These are phyloP conservation scores for Microcebus jonahi DNA, from an alignment of 2,113 vertebrate species.

Conservation along the genomic window DNA sequence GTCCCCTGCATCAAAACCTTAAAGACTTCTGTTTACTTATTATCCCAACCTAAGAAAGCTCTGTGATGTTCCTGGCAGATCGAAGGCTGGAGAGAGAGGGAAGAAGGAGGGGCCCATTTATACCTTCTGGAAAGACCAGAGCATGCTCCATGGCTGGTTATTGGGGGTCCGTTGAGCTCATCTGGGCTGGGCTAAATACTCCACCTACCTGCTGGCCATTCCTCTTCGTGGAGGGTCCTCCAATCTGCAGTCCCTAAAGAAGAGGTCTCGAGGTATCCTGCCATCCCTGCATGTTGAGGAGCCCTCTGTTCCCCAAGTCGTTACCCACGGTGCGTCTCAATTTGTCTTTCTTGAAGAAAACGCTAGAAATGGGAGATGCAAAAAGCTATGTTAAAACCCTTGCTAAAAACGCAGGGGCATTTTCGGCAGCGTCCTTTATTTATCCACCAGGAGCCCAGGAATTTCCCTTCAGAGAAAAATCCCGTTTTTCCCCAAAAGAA, in stretches of 20 bases:
- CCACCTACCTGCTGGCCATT: background rate
- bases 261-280: background rate
- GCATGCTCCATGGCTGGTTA: accelerated
- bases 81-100: background rate
- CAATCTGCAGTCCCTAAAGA: background rate
- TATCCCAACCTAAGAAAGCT: background rate
- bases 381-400: background rate
- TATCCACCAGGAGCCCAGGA: conserved; percentile 32
- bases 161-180: background rate
- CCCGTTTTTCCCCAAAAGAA: conserved; percentile 64
- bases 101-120: background rate
- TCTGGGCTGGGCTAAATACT: background rate
- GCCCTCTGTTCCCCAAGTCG: too few relatives aligned
- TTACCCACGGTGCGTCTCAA: too few relatives aligned
- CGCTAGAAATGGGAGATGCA: background rate
- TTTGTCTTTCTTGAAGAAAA: background rate
- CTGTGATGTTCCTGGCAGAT: background rate
- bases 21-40: background rate
- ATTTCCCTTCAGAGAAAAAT: conserved; percentile 77
- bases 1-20: background rate
- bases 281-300: background rate
- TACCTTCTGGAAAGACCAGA: background rate
- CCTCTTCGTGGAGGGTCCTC: background rate
- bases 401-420: conserved; percentile 74
- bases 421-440: conserved; percentile 31